Percentiles rank a stretch among this genome's conserved stretches.
Conservation (phyloP, 2,113 vertebrate species). For the Lamprologus tigripictilis region DNA sequence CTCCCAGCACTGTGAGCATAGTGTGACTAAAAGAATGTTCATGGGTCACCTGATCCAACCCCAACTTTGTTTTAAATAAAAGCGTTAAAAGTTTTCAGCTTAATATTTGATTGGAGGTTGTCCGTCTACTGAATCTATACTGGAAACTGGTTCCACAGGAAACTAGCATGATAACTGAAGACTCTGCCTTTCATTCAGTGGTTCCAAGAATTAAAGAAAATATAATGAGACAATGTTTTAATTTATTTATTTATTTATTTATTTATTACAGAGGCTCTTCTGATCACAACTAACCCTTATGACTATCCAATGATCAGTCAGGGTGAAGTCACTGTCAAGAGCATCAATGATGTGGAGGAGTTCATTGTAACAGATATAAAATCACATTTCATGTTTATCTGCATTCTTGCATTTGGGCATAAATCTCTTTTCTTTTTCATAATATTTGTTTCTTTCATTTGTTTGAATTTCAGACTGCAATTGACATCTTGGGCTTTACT, state of each 20-base stretch:
- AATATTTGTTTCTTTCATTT: not conserved
- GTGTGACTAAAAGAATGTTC: not conserved
- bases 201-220: not conserved
- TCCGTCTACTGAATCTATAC: not conserved
- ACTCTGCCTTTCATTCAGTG: not conserved
- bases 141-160: not conserved
- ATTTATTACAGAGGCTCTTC: slow-evolving; percentile 57
- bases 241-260: rapidly evolving
- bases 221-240: no score
- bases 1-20: not conserved
- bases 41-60: not conserved
- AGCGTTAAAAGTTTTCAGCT: rapidly evolving
- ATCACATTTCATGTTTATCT: not conserved
- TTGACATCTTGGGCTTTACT: slow-evolving; percentile 75
- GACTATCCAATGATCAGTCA: slow-evolving; percentile 65
- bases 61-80: not conserved
- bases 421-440: not conserved
- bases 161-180: not conserved
- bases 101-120: not conserved
- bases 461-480: slow-evolving; percentile 47
- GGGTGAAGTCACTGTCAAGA: slow-evolving; percentile 55
- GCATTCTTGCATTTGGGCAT: not conserved
- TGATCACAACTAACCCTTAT: slow-evolving; percentile 63
- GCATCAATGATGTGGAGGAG: slow-evolving; percentile 55
- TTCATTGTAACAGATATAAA: slow-evolving; percentile 30